Percentiles rank a stretch among this genome's conserved stretches.
phyloP scores from a whole-genome alignment of 2,797 vertebrate genomes.

The Hyperoplus immaculatus region DNA sequence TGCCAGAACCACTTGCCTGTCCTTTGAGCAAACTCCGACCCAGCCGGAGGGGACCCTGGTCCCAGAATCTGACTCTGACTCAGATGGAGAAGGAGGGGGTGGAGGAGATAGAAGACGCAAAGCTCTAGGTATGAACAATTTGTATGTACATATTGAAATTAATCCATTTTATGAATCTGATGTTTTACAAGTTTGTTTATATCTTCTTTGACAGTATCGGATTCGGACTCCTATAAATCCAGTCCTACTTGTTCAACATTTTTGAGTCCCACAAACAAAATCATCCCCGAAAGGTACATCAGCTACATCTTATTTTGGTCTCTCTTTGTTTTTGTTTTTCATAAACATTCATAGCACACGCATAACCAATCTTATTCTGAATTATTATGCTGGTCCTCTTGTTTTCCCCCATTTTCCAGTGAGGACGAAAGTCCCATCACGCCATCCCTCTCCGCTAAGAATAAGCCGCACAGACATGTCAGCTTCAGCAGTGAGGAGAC shows the following conservation, averaged over 20 bases:
- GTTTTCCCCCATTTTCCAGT: slow-evolving; percentile 68
- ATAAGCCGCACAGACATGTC: slow-evolving; percentile 56
- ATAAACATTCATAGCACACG: not conserved
- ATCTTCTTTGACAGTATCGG: slow-evolving; percentile 60
- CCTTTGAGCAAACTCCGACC: slow-evolving; percentile 73
- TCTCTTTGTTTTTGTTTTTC: not conserved
- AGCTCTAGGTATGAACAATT: slow-evolving; percentile 61
- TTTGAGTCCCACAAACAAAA: slow-evolving; percentile 77
- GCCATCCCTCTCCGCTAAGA: slow-evolving; percentile 63
- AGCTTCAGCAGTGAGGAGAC: slow-evolving; percentile 59
- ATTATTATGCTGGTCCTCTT: slow-evolving; percentile 21
- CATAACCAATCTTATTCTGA: not conserved
- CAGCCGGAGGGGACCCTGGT: slow-evolving; percentile 81
- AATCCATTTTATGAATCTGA: not conserved
- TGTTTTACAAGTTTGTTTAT: slow-evolving; percentile 17
- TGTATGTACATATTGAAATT: not conserved
- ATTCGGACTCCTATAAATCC: slow-evolving; percentile 68
- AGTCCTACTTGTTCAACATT: slow-evolving; percentile 79
- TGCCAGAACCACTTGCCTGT: slow-evolving; percentile 49
- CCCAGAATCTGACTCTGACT: slow-evolving; percentile 89
- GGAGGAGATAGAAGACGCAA: slow-evolving; percentile 41
- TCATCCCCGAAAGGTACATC: slow-evolving; percentile 85
- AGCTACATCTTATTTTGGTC: not conserved
- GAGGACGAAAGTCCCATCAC: slow-evolving; percentile 83
- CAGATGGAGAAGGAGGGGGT: slow-evolving; percentile 75